Conservation (phyloP, 2,797 vertebrate genomes). For the Coregonus sp. region DNA sequence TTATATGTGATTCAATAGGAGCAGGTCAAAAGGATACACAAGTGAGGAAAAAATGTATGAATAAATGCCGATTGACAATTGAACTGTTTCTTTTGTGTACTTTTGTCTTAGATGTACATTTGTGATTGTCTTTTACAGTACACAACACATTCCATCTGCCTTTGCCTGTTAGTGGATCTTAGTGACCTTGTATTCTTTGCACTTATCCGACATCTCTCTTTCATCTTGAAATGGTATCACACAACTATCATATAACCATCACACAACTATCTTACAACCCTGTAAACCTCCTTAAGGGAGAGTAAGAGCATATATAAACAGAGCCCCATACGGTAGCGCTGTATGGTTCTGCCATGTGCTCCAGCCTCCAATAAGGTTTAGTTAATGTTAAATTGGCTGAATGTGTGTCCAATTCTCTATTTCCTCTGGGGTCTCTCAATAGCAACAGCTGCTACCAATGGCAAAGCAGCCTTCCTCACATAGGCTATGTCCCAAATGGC, state of each 20-base stretch:
- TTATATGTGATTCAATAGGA: not conserved
- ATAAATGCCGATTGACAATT: not conserved
- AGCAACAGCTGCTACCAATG: conserved; percentile 82
- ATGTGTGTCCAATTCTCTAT: conserved; percentile 81
- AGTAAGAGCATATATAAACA: conserved; percentile 53
- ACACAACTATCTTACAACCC: conserved; percentile 35
- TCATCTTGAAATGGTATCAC: not conserved
- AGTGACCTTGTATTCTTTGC: not conserved
- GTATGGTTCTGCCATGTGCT: conserved; percentile 69
- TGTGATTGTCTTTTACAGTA: not conserved
- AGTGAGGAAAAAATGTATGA: not conserved
- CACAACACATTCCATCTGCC: not conserved
- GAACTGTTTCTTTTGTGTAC: not conserved
- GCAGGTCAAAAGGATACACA: not conserved
- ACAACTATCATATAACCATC: conserved; percentile 9
- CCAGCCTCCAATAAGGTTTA: conserved; percentile 82
- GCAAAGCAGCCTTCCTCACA: conserved; percentile 56
- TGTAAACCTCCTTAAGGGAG: conserved; percentile 17
- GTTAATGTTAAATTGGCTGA: conserved; percentile 84
- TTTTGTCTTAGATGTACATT: not conserved
- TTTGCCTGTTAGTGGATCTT: not conserved
- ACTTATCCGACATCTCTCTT: conserved; percentile 39
- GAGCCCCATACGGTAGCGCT: conserved; percentile 67
- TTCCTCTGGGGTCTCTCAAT: conserved; percentile 78
- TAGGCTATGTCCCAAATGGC: conserved; percentile 33